Conservation (phyloP, 1,140 invertebrate species). For the Sitophilus oryzae region DNA sequence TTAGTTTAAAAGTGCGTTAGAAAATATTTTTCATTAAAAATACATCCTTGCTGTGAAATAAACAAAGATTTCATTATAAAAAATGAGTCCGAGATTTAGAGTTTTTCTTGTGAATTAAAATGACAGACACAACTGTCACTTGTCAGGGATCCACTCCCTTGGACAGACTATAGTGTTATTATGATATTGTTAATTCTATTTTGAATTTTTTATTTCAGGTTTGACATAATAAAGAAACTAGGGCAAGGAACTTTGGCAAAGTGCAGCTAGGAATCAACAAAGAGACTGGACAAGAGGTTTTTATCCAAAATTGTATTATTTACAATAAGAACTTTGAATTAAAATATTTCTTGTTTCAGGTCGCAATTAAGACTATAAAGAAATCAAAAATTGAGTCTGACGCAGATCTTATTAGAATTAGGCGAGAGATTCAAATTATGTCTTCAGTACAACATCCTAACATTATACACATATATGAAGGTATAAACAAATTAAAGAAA, state of each 20-base stretch:
- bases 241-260: slow-evolving; percentile 99
- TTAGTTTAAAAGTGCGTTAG: too few species aligned
- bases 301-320: background rate
- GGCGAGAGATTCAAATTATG: slow-evolving; percentile 98
- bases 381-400: slow-evolving; percentile 98
- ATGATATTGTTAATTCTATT: background rate
- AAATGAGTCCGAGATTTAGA: too few species aligned
- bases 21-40: too few species aligned
- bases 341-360: slow-evolving; percentile 7
- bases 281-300: slow-evolving; percentile 86
- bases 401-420: slow-evolving; percentile 89
- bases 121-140: too few species aligned
- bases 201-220: slow-evolving; percentile 56
- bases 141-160: too few species aligned
- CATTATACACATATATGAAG: slow-evolving; percentile 98
- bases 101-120: too few species aligned
- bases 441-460: slow-evolving; percentile 96
- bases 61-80: too few species aligned
- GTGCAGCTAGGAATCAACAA: slow-evolving; percentile 95
- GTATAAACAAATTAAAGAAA: too few species aligned
- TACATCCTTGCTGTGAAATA: too few species aligned
- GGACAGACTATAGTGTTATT: too few species aligned
- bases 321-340: background rate
- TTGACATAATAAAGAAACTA: slow-evolving; percentile 94
- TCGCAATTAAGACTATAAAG: slow-evolving; percentile 98